Conservation (phyloP, 2,797 vertebrate species). For the Ptychadena robeensis region DNA sequence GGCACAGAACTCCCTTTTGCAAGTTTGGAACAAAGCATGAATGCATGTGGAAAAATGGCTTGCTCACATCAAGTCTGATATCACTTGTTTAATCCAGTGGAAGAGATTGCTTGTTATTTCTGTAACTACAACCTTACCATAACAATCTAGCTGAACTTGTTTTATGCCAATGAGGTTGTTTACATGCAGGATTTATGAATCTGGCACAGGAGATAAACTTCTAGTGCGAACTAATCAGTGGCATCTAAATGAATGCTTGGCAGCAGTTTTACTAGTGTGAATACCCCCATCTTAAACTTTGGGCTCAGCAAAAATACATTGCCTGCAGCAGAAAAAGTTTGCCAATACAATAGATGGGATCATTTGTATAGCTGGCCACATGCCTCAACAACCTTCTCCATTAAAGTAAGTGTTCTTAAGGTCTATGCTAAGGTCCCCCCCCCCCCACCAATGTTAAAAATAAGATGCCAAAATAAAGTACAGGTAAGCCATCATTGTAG, state of each 20-base stretch:
- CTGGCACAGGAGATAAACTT: background rate
- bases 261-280: too few relatives aligned
- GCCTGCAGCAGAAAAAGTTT: too few relatives aligned
- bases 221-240: background rate
- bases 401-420: too few relatives aligned
- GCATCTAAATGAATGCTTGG: background rate
- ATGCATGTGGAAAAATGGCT: slow-evolving; percentile 54
- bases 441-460: too few relatives aligned
- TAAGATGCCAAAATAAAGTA: too few relatives aligned
- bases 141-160: background rate
- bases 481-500: too few relatives aligned
- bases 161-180: background rate
- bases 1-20: slow-evolving; percentile 55
- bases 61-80: slow-evolving; percentile 44
- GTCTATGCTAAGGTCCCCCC: too few relatives aligned
- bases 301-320: too few relatives aligned
- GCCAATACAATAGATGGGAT: too few relatives aligned
- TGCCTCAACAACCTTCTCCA: too few relatives aligned
- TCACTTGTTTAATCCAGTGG: background rate
- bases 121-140: slow-evolving; percentile 1
- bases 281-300: too few relatives aligned
- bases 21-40: slow-evolving; percentile 47
- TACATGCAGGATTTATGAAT: background rate
- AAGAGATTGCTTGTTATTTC: slow-evolving; percentile 2
- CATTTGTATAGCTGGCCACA: background rate